These are phyloP conservation scores for Brachyhypopomus occidentalis DNA, from an alignment of 2,113 vertebrate genomes.

Conservation along the genomic window DNA sequence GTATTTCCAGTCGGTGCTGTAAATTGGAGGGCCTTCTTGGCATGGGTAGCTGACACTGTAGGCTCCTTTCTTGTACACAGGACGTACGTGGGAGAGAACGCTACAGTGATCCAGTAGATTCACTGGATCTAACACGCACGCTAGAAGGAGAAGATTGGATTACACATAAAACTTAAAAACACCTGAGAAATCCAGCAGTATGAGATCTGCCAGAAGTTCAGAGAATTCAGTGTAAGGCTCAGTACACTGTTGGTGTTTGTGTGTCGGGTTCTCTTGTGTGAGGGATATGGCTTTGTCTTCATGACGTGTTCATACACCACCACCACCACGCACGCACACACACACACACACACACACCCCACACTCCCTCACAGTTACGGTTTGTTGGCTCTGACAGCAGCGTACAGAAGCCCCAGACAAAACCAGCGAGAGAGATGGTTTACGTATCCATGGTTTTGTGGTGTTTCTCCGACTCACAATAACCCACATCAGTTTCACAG, in stretches of 20 bases:
- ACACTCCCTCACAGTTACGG: neutral
- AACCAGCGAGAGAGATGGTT: conserved; percentile 22
- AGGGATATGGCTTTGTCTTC: too few species aligned
- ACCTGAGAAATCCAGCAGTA: neutral
- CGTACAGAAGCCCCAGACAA: conserved; percentile 11
- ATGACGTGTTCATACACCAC: neutral
- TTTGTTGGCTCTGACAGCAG: conserved; percentile 34
- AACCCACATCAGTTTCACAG: conserved; percentile 40
- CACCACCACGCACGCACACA: neutral
- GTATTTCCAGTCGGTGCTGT: too few species aligned
- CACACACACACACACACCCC: conserved; percentile 4
- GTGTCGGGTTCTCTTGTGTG: too few species aligned
- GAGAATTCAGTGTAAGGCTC: too few species aligned
- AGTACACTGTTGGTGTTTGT: too few species aligned
- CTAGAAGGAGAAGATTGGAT: too few species aligned
- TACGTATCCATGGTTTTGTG: conserved; percentile 31
- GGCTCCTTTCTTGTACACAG: neutral
- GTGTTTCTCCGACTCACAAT: conserved; percentile 39
- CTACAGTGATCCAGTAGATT: neutral
- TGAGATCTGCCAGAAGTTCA: too few species aligned
- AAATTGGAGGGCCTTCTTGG: too few species aligned
- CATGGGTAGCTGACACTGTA: too few species aligned
- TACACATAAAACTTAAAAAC: too few species aligned
- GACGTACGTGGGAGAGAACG: neutral
- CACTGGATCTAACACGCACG: too few species aligned